Evolutionary conservation across 1,140 invertebrate genomes (phyloP).

Genomic region (Teleopsis dalmanni): DNA sequence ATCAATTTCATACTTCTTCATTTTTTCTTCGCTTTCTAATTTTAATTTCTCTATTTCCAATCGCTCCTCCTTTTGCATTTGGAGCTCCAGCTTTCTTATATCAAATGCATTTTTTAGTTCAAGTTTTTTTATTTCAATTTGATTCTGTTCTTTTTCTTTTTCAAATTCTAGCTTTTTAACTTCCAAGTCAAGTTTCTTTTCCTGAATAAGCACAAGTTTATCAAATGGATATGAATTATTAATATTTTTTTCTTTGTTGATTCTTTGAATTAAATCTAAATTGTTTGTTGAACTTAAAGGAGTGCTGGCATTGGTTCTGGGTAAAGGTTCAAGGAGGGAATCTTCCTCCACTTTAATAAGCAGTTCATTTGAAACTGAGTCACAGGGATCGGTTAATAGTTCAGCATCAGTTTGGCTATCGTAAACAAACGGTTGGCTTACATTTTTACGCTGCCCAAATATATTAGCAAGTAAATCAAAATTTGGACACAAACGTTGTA

Average conservation of each 20-base stretch:
- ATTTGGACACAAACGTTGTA: neutral
- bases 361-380: neutral
- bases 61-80: neutral
- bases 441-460: constrained; percentile 1
- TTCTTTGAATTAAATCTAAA: too few species aligned
- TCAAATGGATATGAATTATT: too few species aligned
- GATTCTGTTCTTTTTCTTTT: neutral
- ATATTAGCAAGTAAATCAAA: constrained; percentile 1
- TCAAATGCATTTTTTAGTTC: neutral
- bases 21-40: too few species aligned
- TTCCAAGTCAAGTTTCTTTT: neutral
- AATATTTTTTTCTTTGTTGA: too few species aligned
- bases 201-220: too few species aligned
- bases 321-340: neutral
- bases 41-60: too few species aligned
- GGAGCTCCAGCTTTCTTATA: neutral
- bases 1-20: constrained; percentile 2
- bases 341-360: neutral
- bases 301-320: neutral
- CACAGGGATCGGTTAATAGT: neutral
- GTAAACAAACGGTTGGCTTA: neutral
- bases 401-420: constrained; percentile 1
- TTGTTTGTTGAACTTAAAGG: too few species aligned
- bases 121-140: neutral
- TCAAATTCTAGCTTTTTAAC: neutral